Conservation (phyloP, 1,140 invertebrate species). For the Penaeus japonicus region DNA sequence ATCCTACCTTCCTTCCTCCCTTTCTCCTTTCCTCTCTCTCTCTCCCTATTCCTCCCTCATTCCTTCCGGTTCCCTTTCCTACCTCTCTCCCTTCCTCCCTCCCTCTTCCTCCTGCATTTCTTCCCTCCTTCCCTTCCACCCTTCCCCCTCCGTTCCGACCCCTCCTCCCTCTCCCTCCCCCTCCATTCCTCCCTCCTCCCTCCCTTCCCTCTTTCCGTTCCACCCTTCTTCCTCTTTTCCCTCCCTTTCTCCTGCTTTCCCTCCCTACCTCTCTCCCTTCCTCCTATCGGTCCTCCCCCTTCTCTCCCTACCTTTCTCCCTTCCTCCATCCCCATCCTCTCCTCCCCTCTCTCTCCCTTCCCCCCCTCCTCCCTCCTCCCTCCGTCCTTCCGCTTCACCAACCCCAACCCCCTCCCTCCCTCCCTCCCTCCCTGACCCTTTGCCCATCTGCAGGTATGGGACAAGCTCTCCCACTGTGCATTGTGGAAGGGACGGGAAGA, state of each 20-base stretch:
- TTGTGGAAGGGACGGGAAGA: neutral
- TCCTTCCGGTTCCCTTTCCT: neutral
- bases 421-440: constrained; percentile 13
- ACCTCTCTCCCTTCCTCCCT: no score
- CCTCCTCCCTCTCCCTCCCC: neutral
- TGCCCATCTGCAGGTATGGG: neutral
- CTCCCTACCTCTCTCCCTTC: no score
- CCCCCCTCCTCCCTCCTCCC: neutral
- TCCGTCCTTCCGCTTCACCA: neutral
- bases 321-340: neutral
- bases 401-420: constrained; percentile 17
- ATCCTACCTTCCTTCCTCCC: neutral
- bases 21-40: neutral
- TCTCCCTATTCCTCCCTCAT: neutral
- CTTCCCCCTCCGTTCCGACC: neutral
- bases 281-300: no score
- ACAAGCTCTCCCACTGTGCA: neutral
- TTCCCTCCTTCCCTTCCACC: neutral
- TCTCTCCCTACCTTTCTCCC: no score
- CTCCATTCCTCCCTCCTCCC: neutral
- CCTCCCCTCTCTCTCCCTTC: no score
- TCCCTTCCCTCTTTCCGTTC: neutral
- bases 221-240: neutral
- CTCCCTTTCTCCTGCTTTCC: neutral
- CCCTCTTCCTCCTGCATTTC: neutral